Evolutionary conservation across 2,797 vertebrate species (phyloP), one percentile per base, ranked within the genome.

Genomic region (Lacerta viridis): DNA sequence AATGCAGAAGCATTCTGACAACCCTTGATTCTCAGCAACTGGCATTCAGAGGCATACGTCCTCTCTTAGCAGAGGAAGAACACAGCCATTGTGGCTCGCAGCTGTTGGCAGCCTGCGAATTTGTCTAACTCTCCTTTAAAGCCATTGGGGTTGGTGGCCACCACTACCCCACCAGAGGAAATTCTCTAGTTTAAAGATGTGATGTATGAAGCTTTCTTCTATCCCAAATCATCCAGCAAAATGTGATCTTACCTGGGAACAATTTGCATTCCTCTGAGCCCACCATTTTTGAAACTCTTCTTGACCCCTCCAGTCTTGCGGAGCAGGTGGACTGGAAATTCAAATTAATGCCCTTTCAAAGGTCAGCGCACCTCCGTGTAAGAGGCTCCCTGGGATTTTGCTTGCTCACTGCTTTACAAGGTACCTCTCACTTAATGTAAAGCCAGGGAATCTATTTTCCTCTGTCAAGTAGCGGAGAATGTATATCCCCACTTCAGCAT

Each of bases 391-490:
- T 29, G 11, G 39, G 20, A 29, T 80, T 80, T 80, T 80, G 88
- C 59, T 66, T 75, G 83, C 59, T 80, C 41, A 20, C 61, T 61
- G 33, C 82, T 84, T 80, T 83, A 25, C 46, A 27, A 80, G 20
- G 36, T 2, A 39, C 78, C n/a, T 74, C 77, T 74, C n/a, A 10
- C 80, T 64, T 80, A 75, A 74, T 29, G 39, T 80, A 83, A 68
- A 68, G 6, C 41, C 5, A 85, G 55, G 15, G 69, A 81, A 80
- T 74, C 69, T 36, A 66, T 71, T 85, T 91, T 72, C n/a, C 46
- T 87, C 25, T 85, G 78, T 85, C 88, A 81, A 81, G 71, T n/a
- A 59, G 11, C 17, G 10, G n/a, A 85, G 77, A 25, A 84, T 89
- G 59, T 13, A 80, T 8, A 80, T 36, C 41, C 41, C 50, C 69